These are phyloP conservation scores for Serrognathus titanus DNA, from an alignment of 2,888 invertebrate species.

Conservation along the genomic window DNA sequence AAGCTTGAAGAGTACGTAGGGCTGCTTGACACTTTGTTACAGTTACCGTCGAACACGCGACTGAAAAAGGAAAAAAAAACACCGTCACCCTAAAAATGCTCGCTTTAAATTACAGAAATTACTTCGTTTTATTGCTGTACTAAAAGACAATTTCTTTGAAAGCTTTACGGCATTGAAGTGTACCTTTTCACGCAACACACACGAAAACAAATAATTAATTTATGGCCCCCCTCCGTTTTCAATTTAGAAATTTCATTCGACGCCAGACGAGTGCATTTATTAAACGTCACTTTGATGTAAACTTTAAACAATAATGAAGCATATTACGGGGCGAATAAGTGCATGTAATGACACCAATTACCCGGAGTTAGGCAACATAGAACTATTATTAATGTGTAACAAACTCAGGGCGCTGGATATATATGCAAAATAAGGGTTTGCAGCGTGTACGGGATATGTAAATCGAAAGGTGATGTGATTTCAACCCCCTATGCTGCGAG, in stretches of 20 bases:
- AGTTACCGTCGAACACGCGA: conserved; percentile 89
- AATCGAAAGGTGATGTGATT: conserved; percentile 11
- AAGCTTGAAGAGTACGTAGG: conserved; percentile 81
- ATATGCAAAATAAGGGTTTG: conserved; percentile 1
- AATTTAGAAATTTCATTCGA: too few species aligned
- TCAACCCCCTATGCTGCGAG: conserved; percentile 2
- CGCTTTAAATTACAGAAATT: too few species aligned
- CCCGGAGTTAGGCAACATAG: conserved; percentile 16
- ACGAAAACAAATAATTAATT: too few species aligned
- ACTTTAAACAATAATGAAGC: background rate
- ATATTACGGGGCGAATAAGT: conserved; percentile 11
- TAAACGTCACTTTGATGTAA: too few species aligned
- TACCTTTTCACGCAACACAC: too few species aligned
- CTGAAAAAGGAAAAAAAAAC: conserved; percentile 56
- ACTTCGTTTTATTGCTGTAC: too few species aligned
- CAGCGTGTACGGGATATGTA: conserved; percentile 3
- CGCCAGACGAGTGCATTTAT: too few species aligned
- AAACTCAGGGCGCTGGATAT: conserved; percentile 5
- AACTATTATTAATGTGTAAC: conserved; percentile 18
- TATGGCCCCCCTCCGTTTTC: too few species aligned
- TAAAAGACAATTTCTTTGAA: too few species aligned
- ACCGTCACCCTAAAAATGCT: too few species aligned
- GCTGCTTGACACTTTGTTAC: conserved; percentile 92
- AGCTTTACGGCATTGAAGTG: too few species aligned
- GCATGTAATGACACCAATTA: conserved; percentile 21